A percentile compares a stretch with the other conserved stretches of the same genome.
Evolutionary conservation across 2,888 invertebrate species (phyloP).

Genomic region (Perithous albicinctus): DNA sequence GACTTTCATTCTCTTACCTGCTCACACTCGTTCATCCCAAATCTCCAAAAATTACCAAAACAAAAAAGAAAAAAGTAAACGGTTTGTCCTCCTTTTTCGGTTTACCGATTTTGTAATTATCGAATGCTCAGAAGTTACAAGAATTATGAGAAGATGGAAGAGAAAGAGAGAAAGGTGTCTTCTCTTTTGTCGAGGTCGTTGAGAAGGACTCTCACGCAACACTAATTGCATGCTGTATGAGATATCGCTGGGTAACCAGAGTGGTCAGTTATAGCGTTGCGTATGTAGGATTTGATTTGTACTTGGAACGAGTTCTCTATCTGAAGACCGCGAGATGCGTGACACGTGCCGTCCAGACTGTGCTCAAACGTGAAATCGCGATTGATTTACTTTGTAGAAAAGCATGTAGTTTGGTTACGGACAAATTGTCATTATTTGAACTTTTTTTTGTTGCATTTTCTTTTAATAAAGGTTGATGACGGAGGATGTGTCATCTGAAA

Average conservation of each 20-base stretch:
- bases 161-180: background rate
- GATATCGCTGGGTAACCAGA: background rate
- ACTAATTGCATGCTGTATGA: background rate
- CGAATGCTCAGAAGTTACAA: background rate
- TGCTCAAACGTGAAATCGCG: background rate
- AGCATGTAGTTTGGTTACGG: background rate
- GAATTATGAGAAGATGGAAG: background rate
- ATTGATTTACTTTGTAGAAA: background rate
- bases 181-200: conserved; percentile 12
- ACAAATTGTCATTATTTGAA: background rate
- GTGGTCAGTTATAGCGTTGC: background rate
- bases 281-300: background rate
- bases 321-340: background rate
- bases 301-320: background rate
- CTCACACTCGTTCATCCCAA: conserved; percentile 38
- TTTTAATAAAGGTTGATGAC: no score
- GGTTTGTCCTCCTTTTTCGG: background rate
- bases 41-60: background rate
- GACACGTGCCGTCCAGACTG: background rate
- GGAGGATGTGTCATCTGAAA: no score
- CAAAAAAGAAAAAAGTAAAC: no score
- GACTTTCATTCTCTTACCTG: conserved; percentile 62
- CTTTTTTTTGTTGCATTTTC: background rate
- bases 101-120: background rate
- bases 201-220: background rate